Percentiles rank a stretch among this genome's conserved stretches.
These are phyloP conservation scores for Microtus richardsoni DNA, from an alignment of 2,113 vertebrate genomes.

Conservation along the genomic window DNA sequence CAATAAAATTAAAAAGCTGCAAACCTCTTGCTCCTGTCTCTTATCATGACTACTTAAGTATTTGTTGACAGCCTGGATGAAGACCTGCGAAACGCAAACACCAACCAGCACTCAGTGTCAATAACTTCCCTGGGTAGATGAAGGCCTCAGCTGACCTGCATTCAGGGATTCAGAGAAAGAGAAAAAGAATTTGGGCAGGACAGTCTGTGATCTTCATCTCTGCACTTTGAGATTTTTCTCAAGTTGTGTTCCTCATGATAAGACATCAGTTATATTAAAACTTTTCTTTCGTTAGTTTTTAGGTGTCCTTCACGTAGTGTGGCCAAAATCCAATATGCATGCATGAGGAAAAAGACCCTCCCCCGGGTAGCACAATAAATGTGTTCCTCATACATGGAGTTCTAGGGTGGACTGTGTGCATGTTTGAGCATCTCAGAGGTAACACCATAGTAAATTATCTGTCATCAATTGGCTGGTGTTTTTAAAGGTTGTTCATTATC, in stretches of 20 bases:
- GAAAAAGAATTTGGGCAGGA: background rate
- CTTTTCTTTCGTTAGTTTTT: background rate
- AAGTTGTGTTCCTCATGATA: conserved; percentile 8
- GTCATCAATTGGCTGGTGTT: background rate
- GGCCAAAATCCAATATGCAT: no score
- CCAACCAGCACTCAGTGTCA: background rate
- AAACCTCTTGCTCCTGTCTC: background rate
- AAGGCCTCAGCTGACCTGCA: background rate
- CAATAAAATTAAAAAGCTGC: background rate
- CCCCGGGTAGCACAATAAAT: no score
- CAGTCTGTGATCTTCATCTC: background rate
- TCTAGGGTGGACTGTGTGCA: no score
- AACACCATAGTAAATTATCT: background rate
- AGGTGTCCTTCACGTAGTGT: no score
- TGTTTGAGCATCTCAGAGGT: background rate
- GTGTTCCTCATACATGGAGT: no score
- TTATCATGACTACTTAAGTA: background rate
- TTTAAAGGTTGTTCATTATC: background rate
- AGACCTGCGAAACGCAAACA: background rate
- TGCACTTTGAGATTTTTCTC: background rate
- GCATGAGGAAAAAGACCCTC: no score
- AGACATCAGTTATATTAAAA: background rate
- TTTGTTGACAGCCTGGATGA: background rate
- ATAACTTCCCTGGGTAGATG: background rate
- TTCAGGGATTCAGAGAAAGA: background rate